Evolutionary conservation across 2,113 vertebrate species (phyloP), one percentile per base, ranked within the genome.

Genomic region (Psophia crepitans): DNA sequence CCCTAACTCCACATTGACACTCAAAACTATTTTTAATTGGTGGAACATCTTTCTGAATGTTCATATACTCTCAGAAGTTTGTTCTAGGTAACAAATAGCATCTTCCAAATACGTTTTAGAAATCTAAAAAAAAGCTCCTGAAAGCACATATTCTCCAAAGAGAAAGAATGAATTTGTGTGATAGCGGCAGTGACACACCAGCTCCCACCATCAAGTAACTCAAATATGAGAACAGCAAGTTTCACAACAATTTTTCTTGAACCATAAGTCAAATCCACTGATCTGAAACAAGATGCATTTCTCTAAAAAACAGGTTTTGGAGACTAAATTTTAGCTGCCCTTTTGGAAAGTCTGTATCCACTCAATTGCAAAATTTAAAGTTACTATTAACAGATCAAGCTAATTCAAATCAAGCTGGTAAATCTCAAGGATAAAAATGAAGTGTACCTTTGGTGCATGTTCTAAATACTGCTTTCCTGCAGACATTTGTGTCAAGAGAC

Each of bases 401-500:
- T 32, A 78, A 84, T 57, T 66, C 11, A 69, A 58, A 69, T 48
- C 24, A 51, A 92, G 66, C 33, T 78, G 44, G 51, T 33, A 74
- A 39, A 51, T 61, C 8, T 21, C 24, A 17, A 78, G 58, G 11
- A 49, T 26, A 60, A 89, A 91, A 85, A 23, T 2, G 1, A 81
- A 87, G 41, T 5, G 73, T 98, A 99, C 99, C 99, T 99, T 99
- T 76, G 99, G 99, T 63, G 99, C 99, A 49, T 99, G 99, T 93
- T 99, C 99, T 98, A 99, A 97, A 97, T 99, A 99, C 95, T 99
- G 99, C 95, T 99, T 99, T 88, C 99, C 99, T 86, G 98, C 97
- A 94, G 99, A 99, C 94, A 99, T 99, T 89, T 99, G 99, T 91
- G 98, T 99, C 96, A 99, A 97, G 56, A 99, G 97, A 49, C 99